Evolutionary conservation across 2,888 invertebrate genomes (phyloP).

Genomic region (Apodemia mormo): DNA sequence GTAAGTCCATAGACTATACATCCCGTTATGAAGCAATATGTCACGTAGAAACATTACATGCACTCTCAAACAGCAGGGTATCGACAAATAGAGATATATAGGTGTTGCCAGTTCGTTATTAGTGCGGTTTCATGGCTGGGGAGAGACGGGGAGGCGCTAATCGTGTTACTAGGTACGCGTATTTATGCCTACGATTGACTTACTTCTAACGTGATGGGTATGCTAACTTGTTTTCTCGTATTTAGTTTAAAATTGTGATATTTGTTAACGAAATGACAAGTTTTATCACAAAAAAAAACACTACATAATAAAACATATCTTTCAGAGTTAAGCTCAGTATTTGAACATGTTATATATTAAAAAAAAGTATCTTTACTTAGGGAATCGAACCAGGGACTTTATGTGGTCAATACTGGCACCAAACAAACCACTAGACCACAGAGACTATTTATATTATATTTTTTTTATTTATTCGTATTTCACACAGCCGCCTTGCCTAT

Average conservation of each 20-base stretch:
- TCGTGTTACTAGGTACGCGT: conserved; percentile 29
- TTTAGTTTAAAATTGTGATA: not conserved
- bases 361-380: too few species aligned
- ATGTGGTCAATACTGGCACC: too few species aligned
- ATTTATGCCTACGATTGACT: conserved; percentile 21
- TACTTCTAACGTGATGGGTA: conserved; percentile 2
- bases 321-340: too few species aligned
- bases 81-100: conserved; percentile 49
- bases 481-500: too few species aligned
- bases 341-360: too few species aligned
- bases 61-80: conserved; percentile 5
- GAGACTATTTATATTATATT: too few species aligned
- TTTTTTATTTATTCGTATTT: too few species aligned
- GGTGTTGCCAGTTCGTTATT: conserved; percentile 55
- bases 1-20: not conserved
- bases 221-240: conserved; percentile 1
- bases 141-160: conserved; percentile 30
- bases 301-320: too few species aligned
- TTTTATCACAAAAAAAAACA: too few species aligned
- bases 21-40: conserved; percentile 13
- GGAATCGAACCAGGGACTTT: too few species aligned
- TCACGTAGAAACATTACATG: conserved; percentile 10
- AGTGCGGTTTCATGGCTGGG: conserved; percentile 45
- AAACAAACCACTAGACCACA: too few species aligned
- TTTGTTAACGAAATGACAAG: too few species aligned